Conservation (phyloP, 1,140 invertebrate genomes). For the Orussus abietinus region DNA sequence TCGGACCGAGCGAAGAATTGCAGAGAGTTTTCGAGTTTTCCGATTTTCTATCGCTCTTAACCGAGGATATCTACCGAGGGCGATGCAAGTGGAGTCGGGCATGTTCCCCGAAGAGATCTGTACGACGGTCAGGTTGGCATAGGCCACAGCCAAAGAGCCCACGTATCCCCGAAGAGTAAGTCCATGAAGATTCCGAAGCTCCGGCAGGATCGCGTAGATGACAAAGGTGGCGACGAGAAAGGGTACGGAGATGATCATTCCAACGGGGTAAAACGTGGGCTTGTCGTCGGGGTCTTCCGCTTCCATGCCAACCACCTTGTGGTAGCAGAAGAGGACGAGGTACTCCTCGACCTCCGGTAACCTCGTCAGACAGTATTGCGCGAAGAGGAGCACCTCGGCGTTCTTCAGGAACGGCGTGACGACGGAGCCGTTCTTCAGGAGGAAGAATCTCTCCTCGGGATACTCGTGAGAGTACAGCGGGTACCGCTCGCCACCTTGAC, state of each 20-base stretch:
- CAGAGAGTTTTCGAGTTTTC: too few species aligned
- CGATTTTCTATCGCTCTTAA: too few species aligned
- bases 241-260: constrained; percentile 53
- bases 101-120: constrained; percentile 42
- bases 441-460: constrained; percentile 18
- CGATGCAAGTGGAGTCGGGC: constrained; percentile 41
- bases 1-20: too few species aligned
- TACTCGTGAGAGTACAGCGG: constrained; percentile 18
- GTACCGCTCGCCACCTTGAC: constrained; percentile 9
- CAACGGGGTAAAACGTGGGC: constrained; percentile 44
- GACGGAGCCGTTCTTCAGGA: constrained; percentile 24
- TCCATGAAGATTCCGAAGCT: constrained; percentile 57
- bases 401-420: neutral
- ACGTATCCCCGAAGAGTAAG: constrained; percentile 54
- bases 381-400: neutral
- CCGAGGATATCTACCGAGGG: too few species aligned
- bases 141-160: constrained; percentile 49
- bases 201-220: constrained; percentile 53
- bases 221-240: constrained; percentile 54
- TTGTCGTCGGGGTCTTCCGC: constrained; percentile 40
- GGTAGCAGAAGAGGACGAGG: neutral
- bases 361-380: constrained; percentile 16
- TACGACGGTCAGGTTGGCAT: constrained; percentile 43
- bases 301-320: neutral
- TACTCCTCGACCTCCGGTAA: neutral